Percentiles rank a stretch among this genome's conserved stretches.
These are phyloP conservation scores for Sarcophaga subvicina DNA, from an alignment of 2,888 invertebrate genomes.

Conservation along the genomic window DNA sequence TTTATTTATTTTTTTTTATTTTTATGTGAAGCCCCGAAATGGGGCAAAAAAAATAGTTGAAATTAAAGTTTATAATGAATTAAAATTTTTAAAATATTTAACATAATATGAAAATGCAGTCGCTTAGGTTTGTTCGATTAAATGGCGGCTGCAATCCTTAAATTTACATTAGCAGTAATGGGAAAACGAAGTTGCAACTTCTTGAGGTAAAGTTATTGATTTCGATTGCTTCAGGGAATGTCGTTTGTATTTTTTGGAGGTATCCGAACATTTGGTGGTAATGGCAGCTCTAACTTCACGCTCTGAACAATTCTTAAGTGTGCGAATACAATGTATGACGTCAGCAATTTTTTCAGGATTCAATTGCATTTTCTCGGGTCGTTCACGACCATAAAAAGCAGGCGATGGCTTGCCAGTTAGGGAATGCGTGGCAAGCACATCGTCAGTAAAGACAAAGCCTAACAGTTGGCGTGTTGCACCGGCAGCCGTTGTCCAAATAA, in stretches of 20 bases:
- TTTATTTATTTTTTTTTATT: no score
- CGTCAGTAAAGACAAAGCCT: constrained; percentile 83
- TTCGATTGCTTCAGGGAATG: constrained; percentile 28
- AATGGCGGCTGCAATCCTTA: no score
- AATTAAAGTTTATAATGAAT: no score
- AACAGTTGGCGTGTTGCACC: constrained; percentile 83
- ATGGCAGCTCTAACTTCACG: constrained; percentile 84
- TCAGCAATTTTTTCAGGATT: constrained; percentile 83
- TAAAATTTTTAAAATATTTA: no score
- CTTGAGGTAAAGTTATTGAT: not conserved
- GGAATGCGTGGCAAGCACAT: constrained; percentile 84
- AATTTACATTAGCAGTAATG: no score
- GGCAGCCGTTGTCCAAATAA: constrained; percentile 83
- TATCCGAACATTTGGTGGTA: constrained; percentile 83
- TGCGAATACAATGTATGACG: constrained; percentile 83
- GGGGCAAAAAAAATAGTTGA: no score
- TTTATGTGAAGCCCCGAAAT: no score
- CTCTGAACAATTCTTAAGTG: constrained; percentile 82
- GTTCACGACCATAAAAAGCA: constrained; percentile 79
- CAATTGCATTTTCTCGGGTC: constrained; percentile 76
- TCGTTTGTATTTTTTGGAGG: constrained; percentile 83
- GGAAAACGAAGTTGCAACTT: no score
- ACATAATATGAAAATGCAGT: no score
- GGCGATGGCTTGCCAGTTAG: constrained; percentile 85
- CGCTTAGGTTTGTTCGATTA: no score